Base-by-base conservation (phyloP, 1,140 invertebrate species). In the Zaprionus ghesquierei region DNA sequence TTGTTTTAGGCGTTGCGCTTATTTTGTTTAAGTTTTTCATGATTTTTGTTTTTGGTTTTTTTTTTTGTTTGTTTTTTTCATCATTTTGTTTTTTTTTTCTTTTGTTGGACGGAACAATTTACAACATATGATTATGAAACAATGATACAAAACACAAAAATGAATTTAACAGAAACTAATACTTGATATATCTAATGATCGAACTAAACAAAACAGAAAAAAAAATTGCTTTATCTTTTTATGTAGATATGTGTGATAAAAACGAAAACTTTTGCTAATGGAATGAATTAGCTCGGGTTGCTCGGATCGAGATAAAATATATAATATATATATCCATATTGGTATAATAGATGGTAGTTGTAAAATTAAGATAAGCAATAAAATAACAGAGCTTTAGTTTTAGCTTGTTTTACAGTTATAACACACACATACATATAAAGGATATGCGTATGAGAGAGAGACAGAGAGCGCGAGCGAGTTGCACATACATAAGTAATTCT, bases 61-160 rank as follows among this genome's bases (percentile, higher is more conserved):
- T 59, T 22, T 27, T 51, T 50, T 23, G 51, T 31, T 61, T 50
- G 31, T 18, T 44, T 69, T 63, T 53, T 54, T 70, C 75, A 33
- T 54, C 27, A 63, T 58, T 61, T 64, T 51, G 54, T 53, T 68
- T 79, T 68, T 55, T 53, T 68, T 79, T 68, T 55, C 49, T 69
- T 53, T 82, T 82, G 79, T 89, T 89, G 84, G 84, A 89, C 84
- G 84, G 84, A 89, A 89, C 85, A 89, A 89, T 89, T 89, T 89
- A 89, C 84, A 89, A 89, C 79, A 89, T 89, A 89, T 89, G 84
- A 89, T 89, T 89, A 82, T 89, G 85, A 89, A 89, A 87, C 84
- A 87, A 87, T 89, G 79, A 44, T 63, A 74, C 41, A 46, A 46
- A 46, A 46, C 35, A 46, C 20, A 46, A 56, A 66, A 66, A 66